These are phyloP conservation scores for Leptinotarsa rubiginosa DNA, from an alignment of 2,888 invertebrate genomes.

Conservation along the genomic window DNA sequence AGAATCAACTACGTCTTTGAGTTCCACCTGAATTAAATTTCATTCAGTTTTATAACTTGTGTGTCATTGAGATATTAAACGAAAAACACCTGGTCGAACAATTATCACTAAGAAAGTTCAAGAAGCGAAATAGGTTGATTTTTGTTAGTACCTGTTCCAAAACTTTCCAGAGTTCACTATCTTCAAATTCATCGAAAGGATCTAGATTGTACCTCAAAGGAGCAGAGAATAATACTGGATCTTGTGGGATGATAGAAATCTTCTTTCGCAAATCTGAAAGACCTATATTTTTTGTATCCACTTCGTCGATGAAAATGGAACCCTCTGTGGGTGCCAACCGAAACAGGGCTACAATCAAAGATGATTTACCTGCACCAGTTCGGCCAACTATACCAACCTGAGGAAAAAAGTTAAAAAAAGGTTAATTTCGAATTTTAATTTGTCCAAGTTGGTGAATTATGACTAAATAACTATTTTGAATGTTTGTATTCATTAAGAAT, in stretches of 20 bases:
- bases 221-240: conserved; percentile 87
- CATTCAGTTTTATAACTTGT: not conserved
- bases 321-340: conserved; percentile 84
- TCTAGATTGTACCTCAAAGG: conserved; percentile 88
- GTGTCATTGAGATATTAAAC: too few species aligned
- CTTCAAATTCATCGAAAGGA: conserved; percentile 81
- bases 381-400: conserved; percentile 85
- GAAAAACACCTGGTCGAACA: not conserved
- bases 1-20: conserved; percentile 77
- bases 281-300: conserved; percentile 78
- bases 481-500: too few species aligned
- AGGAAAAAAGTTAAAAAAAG: conserved; percentile 48
- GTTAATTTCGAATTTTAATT: too few species aligned
- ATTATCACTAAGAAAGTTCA: too few species aligned
- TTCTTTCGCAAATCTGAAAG: conserved; percentile 82
- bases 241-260: conserved; percentile 94
- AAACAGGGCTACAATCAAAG: conserved; percentile 82
- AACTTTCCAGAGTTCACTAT: conserved; percentile 81
- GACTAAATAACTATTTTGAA: too few species aligned
- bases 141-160: conserved; percentile 71
- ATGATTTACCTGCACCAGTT: conserved; percentile 87
- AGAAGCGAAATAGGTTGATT: too few species aligned
- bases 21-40: conserved; percentile 72
- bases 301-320: conserved; percentile 78
- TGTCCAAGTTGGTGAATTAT: too few species aligned